These are phyloP conservation scores for Heliocidaris erythrogramma DNA, from an alignment of 35 echinoderm and acorn worm species.

Conservation along the genomic window DNA sequence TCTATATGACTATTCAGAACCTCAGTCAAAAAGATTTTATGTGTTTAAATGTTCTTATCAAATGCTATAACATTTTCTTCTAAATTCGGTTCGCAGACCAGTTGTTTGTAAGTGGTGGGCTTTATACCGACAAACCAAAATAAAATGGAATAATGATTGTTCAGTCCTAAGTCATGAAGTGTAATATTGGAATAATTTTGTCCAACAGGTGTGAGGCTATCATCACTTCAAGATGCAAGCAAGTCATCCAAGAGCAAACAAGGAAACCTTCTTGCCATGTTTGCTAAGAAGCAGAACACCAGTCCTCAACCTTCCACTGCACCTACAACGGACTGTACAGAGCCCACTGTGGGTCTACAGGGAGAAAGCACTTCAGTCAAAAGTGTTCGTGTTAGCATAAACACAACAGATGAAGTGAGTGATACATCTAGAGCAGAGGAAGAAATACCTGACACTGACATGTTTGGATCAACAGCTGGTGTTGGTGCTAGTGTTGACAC, in stretches of 20 bases:
- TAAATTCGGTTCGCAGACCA: too few relatives aligned
- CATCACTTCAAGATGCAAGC: constrained; percentile 55
- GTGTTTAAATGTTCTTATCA: too few relatives aligned
- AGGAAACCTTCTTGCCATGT: constrained; percentile 54
- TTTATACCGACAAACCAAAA: too few relatives aligned
- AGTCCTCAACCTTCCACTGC: neutral
- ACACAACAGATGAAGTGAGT: neutral
- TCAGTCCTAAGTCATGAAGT: too few relatives aligned
- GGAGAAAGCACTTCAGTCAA: neutral
- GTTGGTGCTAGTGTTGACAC: neutral
- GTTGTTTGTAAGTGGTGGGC: too few relatives aligned
- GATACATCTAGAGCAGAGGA: neutral
- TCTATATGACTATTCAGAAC: too few relatives aligned
- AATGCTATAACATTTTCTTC: too few relatives aligned
- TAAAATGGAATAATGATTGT: too few relatives aligned
- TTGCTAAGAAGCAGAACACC: constrained; percentile 55
- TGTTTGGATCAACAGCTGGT: neutral
- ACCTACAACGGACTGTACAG: neutral
- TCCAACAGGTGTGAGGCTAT: constrained; percentile 75
- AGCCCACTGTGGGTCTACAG: neutral
- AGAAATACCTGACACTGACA: neutral
- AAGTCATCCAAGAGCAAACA: constrained; percentile 55
- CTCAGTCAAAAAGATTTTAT: too few relatives aligned
- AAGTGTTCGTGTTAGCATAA: neutral
- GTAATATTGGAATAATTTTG: too few relatives aligned